phyloP scores from a whole-genome alignment of 2,888 invertebrate genomes.

The Monochamus alternatus region DNA sequence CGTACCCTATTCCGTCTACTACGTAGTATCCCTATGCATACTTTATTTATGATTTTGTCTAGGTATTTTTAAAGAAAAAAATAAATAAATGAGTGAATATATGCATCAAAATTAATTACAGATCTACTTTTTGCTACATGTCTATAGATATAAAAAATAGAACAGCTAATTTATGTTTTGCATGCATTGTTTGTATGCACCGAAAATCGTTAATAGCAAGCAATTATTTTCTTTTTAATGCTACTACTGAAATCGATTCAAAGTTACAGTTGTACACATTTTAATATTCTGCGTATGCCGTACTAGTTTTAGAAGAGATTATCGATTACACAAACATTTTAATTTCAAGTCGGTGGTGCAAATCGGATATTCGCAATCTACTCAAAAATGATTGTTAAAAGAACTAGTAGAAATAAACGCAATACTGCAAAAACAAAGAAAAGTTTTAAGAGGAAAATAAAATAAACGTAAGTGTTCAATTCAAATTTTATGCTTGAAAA shows the following conservation, averaged over 20 bases:
- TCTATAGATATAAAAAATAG: too few relatives aligned
- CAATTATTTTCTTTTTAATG: background rate
- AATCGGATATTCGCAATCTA: background rate
- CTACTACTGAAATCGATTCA: slow-evolving; percentile 14
- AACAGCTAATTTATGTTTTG: too few relatives aligned
- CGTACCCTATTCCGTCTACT: too few relatives aligned
- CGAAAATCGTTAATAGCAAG: background rate
- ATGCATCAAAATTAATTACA: too few relatives aligned
- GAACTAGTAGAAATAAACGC: slow-evolving; percentile 12
- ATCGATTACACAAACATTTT: slow-evolving; percentile 14
- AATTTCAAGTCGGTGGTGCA: background rate
- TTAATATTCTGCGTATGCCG: slow-evolving; percentile 7
- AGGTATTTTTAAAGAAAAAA: too few relatives aligned
- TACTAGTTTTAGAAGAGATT: slow-evolving; percentile 9
- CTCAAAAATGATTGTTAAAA: slow-evolving; percentile 17
- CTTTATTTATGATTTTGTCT: too few relatives aligned
- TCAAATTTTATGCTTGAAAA: too few relatives aligned
- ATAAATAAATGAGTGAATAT: too few relatives aligned
- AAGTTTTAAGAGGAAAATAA: slow-evolving; percentile 4
- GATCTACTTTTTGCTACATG: too few relatives aligned
- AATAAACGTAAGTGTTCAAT: slow-evolving; percentile 3
- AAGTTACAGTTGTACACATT: slow-evolving; percentile 15
- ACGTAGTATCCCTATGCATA: too few relatives aligned
- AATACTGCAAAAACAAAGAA: slow-evolving; percentile 15
- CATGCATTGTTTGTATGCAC: background rate